Percentiles rank a stretch among this genome's conserved stretches.
Evolutionary conservation across 2,113 vertebrate species (phyloP).

Genomic region (Parotia lawesii): DNA sequence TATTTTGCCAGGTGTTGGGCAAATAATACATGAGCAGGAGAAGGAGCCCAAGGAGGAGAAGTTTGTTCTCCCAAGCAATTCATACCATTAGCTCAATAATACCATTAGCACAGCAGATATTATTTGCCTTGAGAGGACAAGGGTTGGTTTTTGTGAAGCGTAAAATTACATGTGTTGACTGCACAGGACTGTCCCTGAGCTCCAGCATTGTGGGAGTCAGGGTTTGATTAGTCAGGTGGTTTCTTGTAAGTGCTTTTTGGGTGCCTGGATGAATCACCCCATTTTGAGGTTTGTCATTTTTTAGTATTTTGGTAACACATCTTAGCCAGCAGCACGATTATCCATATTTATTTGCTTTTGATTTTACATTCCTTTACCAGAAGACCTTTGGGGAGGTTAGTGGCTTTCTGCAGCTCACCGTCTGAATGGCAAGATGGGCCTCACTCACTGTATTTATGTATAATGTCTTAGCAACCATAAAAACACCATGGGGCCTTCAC

Average conservation of each 20-base stretch:
- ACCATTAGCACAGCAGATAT: not conserved
- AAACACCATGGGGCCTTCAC: not conserved
- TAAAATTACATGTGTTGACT: not conserved
- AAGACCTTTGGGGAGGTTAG: not conserved
- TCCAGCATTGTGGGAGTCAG: not conserved
- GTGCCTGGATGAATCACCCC: not conserved
- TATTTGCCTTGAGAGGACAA: not conserved
- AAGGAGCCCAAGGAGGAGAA: not conserved
- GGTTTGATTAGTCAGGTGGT: not conserved
- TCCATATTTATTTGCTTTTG: constrained; percentile 1
- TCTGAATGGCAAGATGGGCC: not conserved
- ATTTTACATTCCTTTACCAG: not conserved
- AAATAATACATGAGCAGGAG: not conserved
- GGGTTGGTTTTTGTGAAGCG: not conserved
- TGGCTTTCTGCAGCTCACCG: not conserved
- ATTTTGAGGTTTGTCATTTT: not conserved
- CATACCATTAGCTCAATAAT: not conserved
- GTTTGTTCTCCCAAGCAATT: not conserved
- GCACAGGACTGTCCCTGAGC: not conserved
- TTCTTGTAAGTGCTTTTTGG: constrained; percentile 14
- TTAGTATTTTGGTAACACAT: not conserved
- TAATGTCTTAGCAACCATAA: fast-evolving
- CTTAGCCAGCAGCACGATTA: not conserved
- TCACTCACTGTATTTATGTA: not conserved
- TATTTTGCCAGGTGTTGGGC: not conserved